These are phyloP conservation scores for Australoheros scitulus DNA, from an alignment of 2,113 vertebrate species.

Conservation along the genomic window DNA sequence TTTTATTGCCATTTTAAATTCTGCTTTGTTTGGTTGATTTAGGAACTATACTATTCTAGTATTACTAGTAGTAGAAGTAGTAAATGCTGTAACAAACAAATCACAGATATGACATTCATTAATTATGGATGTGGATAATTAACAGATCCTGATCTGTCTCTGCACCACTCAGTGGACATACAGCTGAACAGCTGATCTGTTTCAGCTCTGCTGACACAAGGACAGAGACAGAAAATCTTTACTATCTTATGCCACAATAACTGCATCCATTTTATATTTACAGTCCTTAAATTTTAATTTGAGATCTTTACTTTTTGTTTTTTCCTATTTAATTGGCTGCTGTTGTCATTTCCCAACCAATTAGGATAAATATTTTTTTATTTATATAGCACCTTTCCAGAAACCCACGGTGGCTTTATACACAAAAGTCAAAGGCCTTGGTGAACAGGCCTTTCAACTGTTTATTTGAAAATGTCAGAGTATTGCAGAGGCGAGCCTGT, in stretches of 20 bases:
- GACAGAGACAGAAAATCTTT: too few species aligned
- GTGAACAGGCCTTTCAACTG: neutral
- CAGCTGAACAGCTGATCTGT: too few species aligned
- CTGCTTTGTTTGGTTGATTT: neutral
- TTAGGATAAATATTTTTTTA: neutral
- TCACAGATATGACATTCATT: too few species aligned
- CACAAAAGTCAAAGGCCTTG: neutral
- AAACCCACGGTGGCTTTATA: neutral
- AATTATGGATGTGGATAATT: too few species aligned
- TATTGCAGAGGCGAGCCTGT: neutral
- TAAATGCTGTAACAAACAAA: too few species aligned
- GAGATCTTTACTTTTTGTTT: neutral
- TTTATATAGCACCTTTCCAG: neutral
- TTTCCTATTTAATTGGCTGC: neutral
- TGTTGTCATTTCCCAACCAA: neutral
- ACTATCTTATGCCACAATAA: neutral
- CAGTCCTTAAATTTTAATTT: neutral
- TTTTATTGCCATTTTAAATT: neutral
- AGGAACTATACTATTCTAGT: neutral
- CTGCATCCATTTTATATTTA: neutral
- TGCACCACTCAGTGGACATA: too few species aligned
- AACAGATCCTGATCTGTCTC: too few species aligned
- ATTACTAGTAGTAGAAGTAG: too few species aligned
- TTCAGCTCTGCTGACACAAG: too few species aligned
- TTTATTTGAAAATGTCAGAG: neutral